Evolutionary conservation across 2,888 invertebrate species (phyloP).

Genomic region (Nemapogon koenigi): DNA sequence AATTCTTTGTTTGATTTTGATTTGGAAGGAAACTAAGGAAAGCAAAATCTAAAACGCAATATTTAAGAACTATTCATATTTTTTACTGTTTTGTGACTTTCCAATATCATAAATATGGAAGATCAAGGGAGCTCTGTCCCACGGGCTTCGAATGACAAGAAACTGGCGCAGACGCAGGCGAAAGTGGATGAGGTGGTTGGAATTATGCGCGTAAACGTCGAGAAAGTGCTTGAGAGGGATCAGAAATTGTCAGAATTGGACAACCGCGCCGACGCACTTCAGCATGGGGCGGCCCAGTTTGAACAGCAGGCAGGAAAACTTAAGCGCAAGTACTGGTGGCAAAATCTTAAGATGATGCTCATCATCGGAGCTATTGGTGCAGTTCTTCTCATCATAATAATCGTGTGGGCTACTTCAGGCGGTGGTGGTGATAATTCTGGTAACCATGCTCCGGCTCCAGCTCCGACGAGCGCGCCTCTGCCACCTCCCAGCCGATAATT

Average conservation of each 20-base stretch:
- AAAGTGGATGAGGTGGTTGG: constrained; percentile 77
- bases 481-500: too few relatives aligned
- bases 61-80: too few relatives aligned
- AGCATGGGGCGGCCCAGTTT: constrained; percentile 94
- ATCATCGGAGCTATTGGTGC: constrained; percentile 87
- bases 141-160: constrained; percentile 50
- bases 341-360: constrained; percentile 96
- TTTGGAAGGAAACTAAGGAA: too few relatives aligned
- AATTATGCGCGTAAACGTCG: constrained; percentile 96
- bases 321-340: constrained; percentile 97
- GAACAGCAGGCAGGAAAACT: constrained; percentile 96
- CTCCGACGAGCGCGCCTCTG: too few relatives aligned
- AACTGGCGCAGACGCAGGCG: constrained; percentile 59
- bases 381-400: constrained; percentile 82
- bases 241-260: constrained; percentile 94
- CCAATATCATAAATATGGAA: constrained; percentile 37
- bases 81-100: neutral
- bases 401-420: constrained; percentile 65
- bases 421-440: constrained; percentile 21
- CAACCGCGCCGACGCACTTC: constrained; percentile 93
- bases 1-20: too few relatives aligned
- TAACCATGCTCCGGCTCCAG: constrained; percentile 9
- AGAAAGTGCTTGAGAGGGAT: constrained; percentile 96
- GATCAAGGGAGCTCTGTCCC: constrained; percentile 56
- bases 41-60: too few relatives aligned